These are phyloP conservation scores for Epinephelus moara DNA, from an alignment of 2,113 vertebrate species.

Conservation along the genomic window DNA sequence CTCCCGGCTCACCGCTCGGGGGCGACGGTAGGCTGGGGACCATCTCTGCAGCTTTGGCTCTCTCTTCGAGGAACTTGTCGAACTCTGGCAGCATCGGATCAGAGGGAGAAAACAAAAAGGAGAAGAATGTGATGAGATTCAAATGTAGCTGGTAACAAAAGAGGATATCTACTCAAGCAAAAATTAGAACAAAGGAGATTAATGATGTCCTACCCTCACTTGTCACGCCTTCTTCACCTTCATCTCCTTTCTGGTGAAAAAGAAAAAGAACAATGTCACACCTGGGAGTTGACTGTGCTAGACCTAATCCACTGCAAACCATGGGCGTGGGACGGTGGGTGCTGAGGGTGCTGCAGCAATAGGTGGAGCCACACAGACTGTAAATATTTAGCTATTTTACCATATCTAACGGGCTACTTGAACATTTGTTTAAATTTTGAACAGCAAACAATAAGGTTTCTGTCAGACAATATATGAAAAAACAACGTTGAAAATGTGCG, in stretches of 20 bases:
- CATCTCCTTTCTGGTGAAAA: slow-evolving; percentile 90
- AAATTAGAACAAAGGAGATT: background rate
- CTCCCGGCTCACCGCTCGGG: slow-evolving; percentile 85
- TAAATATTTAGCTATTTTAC: too few species aligned
- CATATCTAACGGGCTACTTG: too few species aligned
- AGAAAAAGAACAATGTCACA: slow-evolving; percentile 17
- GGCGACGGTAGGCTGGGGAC: slow-evolving; percentile 90
- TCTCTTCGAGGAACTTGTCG: slow-evolving; percentile 97
- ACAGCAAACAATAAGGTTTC: too few species aligned
- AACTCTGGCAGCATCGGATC: slow-evolving; percentile 87
- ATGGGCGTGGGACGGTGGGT: too few species aligned
- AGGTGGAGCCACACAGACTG: too few species aligned
- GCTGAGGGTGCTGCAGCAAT: too few species aligned
- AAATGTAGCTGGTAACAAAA: background rate
- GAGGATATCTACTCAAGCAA: background rate
- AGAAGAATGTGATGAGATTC: background rate
- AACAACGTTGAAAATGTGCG: too few species aligned
- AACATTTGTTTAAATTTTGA: too few species aligned
- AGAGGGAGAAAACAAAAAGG: background rate
- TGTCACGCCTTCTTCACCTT: slow-evolving; percentile 95
- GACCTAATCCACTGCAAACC: background rate
- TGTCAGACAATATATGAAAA: too few species aligned
- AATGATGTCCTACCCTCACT: slow-evolving; percentile 90
- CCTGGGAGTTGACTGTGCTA: background rate
- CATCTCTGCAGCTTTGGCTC: slow-evolving; percentile 96